Evolutionary conservation across 2,113 vertebrate genomes (phyloP), one percentile per base, ranked within the genome.

Genomic region (Macaca nemestrina): DNA sequence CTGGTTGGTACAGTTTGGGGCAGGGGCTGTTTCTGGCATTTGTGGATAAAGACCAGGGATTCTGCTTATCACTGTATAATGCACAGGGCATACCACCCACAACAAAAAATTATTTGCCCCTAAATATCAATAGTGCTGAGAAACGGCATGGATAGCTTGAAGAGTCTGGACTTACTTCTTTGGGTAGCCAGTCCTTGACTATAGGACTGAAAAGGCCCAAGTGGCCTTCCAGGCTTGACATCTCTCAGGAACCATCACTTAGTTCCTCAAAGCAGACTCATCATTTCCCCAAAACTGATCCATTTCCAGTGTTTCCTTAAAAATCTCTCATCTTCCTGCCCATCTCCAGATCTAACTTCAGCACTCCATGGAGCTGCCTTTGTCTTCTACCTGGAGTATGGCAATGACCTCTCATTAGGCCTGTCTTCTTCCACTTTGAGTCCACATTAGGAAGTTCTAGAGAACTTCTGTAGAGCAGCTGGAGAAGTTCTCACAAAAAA

Each of bases 291-390:
- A 43, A 20, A 52, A 59, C 22, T 35, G 23, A 17, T 7, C 52
- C 17, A 38, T 73, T 78, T 88, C 43, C 11, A 59, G 17, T 35
- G 52, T 75, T 75, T 79, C 40, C 79, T 79, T 75, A 35, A n/a
- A 8, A 30, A 7, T 32, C 40, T 57, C 27, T 88, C 16, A 23
- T 85, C 43, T 17, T 57, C 64, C 35, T 18, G 6, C 4, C 45
- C 30, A 50, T 61, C 18, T 84, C 18, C 59, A 13, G 10, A n/a
- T 2, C 16, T 25, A 43, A 22, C 18, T 52, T 0, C 7, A 7
- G 4, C 4, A 10, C 5, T 23, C 20, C 8, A 0, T 5, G 11
- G 23, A 22, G 8, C 57, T 14, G 2, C 20, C n/a, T 11, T 61
- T 48, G 11, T 75, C 55, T 75, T 6, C 45, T 50, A 4, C 61